Evolutionary conservation across 2,113 vertebrate genomes (phyloP).

Genomic region (Elgaria multicarinata): DNA sequence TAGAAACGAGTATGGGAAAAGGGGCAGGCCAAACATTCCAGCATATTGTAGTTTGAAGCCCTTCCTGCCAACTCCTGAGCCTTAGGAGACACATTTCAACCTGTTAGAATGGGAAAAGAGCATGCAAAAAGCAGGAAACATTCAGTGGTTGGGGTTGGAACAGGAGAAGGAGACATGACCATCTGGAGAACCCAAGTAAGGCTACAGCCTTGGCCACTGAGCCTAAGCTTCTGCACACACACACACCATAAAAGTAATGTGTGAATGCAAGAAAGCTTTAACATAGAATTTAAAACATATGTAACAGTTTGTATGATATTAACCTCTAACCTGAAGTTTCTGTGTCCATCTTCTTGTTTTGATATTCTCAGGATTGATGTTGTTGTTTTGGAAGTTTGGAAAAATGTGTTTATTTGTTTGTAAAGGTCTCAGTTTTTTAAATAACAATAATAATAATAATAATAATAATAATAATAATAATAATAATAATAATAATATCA

Average conservation of each 20-base stretch:
- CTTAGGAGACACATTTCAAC: too few relatives aligned
- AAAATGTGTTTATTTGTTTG: background rate
- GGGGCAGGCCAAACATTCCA: background rate
- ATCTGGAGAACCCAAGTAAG: too few relatives aligned
- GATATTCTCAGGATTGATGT: background rate
- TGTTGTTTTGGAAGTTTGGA: background rate
- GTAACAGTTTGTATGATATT: background rate
- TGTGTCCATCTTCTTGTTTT: background rate
- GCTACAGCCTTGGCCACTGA: too few relatives aligned
- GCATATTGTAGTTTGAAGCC: too few relatives aligned
- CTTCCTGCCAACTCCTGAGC: too few relatives aligned
- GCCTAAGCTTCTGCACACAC: background rate
- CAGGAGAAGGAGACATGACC: too few relatives aligned
- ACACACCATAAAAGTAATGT: background rate
- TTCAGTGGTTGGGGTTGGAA: too few relatives aligned
- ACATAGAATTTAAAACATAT: background rate
- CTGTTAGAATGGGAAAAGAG: too few relatives aligned
- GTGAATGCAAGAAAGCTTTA: background rate
- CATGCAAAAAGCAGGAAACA: too few relatives aligned
- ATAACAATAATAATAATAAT: too few relatives aligned
- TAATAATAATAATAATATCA: too few relatives aligned
- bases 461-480: too few relatives aligned
- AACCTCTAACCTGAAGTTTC: background rate
- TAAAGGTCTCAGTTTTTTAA: background rate
- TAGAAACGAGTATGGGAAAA: background rate